Conservation (phyloP, 2,797 vertebrate genomes). For the Enteromius treurensis region DNA sequence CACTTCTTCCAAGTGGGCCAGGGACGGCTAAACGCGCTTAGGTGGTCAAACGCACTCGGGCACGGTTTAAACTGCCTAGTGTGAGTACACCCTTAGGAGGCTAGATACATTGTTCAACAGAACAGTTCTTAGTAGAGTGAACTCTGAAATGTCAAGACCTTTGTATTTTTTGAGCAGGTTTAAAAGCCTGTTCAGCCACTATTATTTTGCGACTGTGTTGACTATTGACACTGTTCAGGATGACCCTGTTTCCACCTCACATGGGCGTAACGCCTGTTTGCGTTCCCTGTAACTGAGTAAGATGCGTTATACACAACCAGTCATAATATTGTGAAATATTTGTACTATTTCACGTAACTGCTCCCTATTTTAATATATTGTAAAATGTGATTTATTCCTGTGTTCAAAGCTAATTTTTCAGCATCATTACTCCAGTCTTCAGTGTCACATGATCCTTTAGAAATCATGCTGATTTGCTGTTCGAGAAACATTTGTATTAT, state of each 20-base stretch:
- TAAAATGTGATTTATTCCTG: background rate
- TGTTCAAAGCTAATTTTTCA: background rate
- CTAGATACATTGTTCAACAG: background rate
- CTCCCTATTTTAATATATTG: background rate
- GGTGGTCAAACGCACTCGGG: no score
- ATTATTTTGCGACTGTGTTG: background rate
- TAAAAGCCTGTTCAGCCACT: constrained; percentile 22
- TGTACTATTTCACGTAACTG: no score
- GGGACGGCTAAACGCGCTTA: no score
- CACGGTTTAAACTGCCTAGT: no score
- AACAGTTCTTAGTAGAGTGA: background rate
- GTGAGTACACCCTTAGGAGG: background rate
- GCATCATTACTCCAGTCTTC: background rate
- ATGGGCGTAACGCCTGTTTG: background rate
- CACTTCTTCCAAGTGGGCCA: no score
- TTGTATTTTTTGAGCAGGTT: background rate
- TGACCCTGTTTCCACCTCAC: background rate
- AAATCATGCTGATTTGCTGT: background rate
- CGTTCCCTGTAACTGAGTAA: background rate
- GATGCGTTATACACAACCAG: no score
- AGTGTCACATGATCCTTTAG: background rate
- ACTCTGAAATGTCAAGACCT: background rate
- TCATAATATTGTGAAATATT: no score
- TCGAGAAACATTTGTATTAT: background rate
- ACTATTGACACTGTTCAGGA: constrained; percentile 17